A percentile compares a stretch with the other conserved stretches of the same genome.
Conservation (phyloP, 2,113 vertebrate species). For the Cynoglossus semilaevis region DNA sequence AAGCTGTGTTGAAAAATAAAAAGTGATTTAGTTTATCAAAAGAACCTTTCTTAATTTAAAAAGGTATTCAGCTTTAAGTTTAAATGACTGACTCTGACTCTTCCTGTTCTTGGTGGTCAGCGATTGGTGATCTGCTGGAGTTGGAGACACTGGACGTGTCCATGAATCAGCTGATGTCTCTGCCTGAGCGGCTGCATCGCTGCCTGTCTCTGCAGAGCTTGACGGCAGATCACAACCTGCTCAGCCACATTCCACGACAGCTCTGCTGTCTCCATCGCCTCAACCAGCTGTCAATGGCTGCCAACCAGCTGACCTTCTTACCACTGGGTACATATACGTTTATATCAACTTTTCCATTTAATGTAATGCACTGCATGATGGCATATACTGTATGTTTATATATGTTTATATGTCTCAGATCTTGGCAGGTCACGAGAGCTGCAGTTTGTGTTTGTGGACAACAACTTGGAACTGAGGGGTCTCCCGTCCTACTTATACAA, state of each 20-base stretch:
- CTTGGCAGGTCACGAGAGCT: conserved; percentile 92
- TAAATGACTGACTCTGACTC: background rate
- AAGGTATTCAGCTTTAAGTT: background rate
- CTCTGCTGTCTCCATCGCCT: conserved; percentile 92
- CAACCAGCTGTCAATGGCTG: conserved; percentile 95
- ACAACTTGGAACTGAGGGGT: conserved; percentile 88
- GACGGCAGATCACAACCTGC: conserved; percentile 87
- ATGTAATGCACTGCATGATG: no score
- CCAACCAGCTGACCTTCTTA: conserved; percentile 87
- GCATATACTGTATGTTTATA: background rate
- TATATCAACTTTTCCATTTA: no score
- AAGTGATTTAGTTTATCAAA: background rate
- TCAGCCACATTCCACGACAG: conserved; percentile 86
- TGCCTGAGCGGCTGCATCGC: conserved; percentile 87
- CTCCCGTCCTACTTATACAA: conserved; percentile 94
- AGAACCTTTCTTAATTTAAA: no score
- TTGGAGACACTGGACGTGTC: conserved; percentile 94
- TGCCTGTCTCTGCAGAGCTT: conserved; percentile 93
- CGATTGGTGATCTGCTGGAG: conserved; percentile 90
- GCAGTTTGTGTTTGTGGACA: conserved; percentile 96
- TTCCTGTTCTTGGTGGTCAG: conserved; percentile 68
- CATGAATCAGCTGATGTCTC: conserved; percentile 84
- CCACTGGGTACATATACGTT: conserved; percentile 68
- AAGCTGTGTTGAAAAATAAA: no score
- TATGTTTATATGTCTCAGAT: conserved; percentile 73